Conservation (phyloP, 2,888 invertebrate species). For the Ephialtes manifestator region DNA sequence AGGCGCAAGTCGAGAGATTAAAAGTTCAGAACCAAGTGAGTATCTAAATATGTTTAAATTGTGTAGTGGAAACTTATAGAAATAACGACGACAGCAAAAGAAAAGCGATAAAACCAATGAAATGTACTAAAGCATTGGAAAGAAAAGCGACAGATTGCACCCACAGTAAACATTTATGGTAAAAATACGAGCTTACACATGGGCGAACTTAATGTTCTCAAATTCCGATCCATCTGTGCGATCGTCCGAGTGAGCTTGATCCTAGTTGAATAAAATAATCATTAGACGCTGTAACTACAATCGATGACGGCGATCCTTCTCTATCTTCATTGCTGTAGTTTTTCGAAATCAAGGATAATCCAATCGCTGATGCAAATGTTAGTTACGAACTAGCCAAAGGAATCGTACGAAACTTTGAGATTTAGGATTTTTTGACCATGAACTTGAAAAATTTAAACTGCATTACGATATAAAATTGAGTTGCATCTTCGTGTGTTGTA, state of each 20-base stretch:
- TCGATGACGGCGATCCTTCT: conserved; percentile 18
- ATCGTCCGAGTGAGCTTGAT: conserved; percentile 66
- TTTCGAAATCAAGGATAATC: conserved; percentile 32
- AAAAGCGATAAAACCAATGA: conserved; percentile 22
- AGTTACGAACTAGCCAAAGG: not conserved
- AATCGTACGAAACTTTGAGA: not conserved
- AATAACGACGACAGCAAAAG: not conserved
- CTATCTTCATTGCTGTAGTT: conserved; percentile 45
- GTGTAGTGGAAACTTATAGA: conserved; percentile 1
- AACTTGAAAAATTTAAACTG: not conserved
- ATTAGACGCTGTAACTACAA: conserved; percentile 58
- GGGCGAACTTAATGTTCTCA: conserved; percentile 67
- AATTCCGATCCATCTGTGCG: conserved; percentile 72
- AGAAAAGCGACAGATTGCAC: conserved; percentile 47
- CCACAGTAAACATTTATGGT: conserved; percentile 55
- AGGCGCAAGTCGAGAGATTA: not conserved
- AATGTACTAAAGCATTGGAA: conserved; percentile 51
- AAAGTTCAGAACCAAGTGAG: not conserved
- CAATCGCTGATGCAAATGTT: conserved; percentile 4
- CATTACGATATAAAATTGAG: not conserved
- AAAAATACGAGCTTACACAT: conserved; percentile 73
- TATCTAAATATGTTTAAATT: conserved; percentile 1
- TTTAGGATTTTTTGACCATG: not conserved
- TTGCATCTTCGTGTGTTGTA: conserved; percentile 17
- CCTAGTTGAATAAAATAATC: conserved; percentile 67